Evolutionary conservation across 2,888 invertebrate genomes (phyloP).

Genomic region (Orthosia cruda): DNA sequence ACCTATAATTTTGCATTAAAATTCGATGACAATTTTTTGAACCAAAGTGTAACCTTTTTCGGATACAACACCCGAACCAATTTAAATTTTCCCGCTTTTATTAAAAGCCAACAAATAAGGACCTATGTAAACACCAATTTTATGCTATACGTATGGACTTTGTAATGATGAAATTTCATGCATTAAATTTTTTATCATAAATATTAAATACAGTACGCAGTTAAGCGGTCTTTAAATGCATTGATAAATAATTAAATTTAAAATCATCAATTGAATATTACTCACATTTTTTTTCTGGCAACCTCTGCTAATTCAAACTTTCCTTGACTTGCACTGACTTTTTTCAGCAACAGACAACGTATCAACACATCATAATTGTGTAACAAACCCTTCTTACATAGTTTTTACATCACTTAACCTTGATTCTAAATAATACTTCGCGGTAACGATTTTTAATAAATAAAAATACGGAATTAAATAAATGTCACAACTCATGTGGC

Average conservation of each 20-base stretch:
- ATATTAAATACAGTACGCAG: too few species aligned
- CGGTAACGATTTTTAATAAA: constrained; percentile 18
- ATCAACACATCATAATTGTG: constrained; percentile 48
- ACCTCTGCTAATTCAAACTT: constrained; percentile 16
- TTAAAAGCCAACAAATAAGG: not conserved
- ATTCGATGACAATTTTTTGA: not conserved
- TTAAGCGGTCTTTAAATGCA: not conserved
- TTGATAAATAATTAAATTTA: not conserved
- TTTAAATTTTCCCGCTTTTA: constrained; percentile 43
- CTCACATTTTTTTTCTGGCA: constrained; percentile 40
- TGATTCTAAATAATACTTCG: constrained; percentile 63
- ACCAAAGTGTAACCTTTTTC: not conserved
- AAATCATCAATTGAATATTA: constrained; percentile 15
- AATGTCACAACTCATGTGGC: constrained; percentile 43
- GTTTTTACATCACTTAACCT: constrained; percentile 67
- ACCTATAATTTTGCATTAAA: not conserved
- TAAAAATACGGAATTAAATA: constrained; percentile 2
- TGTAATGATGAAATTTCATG: constrained; percentile 25
- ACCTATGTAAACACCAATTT: constrained; percentile 35
- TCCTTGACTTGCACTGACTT: constrained; percentile 23
- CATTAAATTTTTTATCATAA: too few species aligned
- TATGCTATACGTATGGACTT: constrained; percentile 43
- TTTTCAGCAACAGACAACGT: constrained; percentile 30
- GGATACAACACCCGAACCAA: not conserved
- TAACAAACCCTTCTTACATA: constrained; percentile 40